These are phyloP conservation scores for Thalassophryne amazonica DNA, from an alignment of 2,797 vertebrate species.

Conservation along the genomic window DNA sequence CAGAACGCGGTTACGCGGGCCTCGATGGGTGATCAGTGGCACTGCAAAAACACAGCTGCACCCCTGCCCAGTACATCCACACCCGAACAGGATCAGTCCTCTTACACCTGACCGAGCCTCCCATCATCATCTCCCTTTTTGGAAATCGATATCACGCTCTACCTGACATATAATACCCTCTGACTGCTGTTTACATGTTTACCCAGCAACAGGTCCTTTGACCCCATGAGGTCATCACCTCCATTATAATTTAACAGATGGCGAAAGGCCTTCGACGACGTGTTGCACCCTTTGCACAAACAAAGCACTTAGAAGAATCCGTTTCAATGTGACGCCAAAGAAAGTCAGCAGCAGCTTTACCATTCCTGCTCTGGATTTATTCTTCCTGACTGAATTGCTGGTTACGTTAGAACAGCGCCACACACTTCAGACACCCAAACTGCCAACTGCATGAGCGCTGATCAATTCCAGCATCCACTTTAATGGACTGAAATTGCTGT, in stretches of 20 bases:
- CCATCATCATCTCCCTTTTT: constrained; percentile 41
- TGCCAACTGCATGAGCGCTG: neutral
- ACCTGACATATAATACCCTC: constrained; percentile 19
- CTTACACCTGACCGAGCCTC: constrained; percentile 21
- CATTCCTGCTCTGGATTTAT: neutral
- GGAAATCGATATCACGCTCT: constrained; percentile 41
- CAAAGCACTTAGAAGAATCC: neutral
- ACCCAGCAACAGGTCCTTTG: constrained; percentile 77
- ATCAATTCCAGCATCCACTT: neutral
- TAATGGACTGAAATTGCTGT: neutral
- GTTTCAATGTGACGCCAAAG: neutral
- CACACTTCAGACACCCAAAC: too few relatives aligned
- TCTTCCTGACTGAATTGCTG: too few relatives aligned
- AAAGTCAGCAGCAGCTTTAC: neutral
- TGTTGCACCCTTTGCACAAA: neutral
- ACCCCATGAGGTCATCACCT: constrained; percentile 72
- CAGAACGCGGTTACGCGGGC: constrained; percentile 22
- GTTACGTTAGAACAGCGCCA: too few relatives aligned
- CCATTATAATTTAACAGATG: constrained; percentile 69
- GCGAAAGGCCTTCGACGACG: constrained; percentile 30
- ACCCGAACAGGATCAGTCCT: constrained; percentile 31
- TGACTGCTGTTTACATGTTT: constrained; percentile 62
- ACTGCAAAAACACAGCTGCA: neutral
- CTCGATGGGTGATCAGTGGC: neutral
- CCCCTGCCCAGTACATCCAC: constrained; percentile 1